Evolutionary conservation across 2,113 vertebrate species (phyloP).

Genomic region (Alectura lathami): DNA sequence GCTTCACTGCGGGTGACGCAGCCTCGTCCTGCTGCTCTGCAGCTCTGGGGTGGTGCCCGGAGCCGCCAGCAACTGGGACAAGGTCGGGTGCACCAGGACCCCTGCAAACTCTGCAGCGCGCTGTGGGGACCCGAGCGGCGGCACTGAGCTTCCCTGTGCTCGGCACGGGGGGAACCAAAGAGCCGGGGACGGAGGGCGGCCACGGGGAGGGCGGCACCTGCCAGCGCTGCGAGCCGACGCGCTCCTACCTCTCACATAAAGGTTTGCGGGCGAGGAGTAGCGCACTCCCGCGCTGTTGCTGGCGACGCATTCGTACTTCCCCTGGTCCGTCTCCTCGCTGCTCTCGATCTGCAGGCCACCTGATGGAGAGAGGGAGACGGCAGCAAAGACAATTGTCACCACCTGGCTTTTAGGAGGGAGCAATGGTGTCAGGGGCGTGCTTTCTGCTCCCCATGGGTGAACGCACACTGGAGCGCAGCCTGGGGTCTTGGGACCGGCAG

Average conservation of each 20-base stretch:
- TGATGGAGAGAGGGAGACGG: conserved; percentile 70
- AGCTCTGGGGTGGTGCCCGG: not conserved
- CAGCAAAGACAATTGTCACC: conserved; percentile 32
- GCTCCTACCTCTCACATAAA: conserved; percentile 99
- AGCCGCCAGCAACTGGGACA: not conserved
- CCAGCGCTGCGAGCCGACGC: conserved; percentile 65
- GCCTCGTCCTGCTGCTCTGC: fast-evolving
- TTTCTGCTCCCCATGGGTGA: not conserved
- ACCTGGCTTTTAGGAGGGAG: not conserved
- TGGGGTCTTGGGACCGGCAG: not conserved
- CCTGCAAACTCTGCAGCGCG: not conserved
- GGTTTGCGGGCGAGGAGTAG: conserved; percentile 97
- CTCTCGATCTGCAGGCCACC: conserved; percentile 99
- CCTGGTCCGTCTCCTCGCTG: conserved; percentile 98
- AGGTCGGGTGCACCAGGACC: not conserved
- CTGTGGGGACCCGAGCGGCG: not conserved
- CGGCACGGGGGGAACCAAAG: not conserved
- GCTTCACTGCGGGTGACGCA: not conserved
- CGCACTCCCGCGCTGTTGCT: conserved; percentile 96
- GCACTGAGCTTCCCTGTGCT: not conserved
- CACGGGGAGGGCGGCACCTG: not conserved
- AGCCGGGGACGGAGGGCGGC: conserved; percentile 41
- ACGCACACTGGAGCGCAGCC: fast-evolving
- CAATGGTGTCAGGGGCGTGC: fast-evolving
- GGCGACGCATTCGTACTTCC: conserved; percentile 98